These are phyloP conservation scores for Columba guinea DNA, from an alignment of 2,797 vertebrate genomes.

Conservation along the genomic window DNA sequence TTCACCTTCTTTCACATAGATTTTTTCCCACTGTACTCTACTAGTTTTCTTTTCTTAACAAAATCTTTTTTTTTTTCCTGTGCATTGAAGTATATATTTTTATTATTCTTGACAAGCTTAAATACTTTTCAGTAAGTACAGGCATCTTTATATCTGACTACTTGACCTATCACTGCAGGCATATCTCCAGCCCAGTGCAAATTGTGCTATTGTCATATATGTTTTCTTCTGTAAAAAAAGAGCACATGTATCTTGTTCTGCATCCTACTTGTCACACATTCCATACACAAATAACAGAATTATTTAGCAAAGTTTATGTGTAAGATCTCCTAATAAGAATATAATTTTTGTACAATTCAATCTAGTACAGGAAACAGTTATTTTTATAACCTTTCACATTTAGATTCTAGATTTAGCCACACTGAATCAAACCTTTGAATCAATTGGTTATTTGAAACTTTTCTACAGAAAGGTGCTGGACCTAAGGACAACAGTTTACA, in stretches of 20 bases:
- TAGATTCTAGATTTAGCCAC: neutral
- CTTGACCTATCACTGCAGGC: neutral
- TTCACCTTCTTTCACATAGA: neutral
- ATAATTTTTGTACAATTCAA: neutral
- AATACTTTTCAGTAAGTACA: slow-evolving; percentile 7
- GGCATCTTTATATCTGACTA: neutral
- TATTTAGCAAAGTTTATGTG: neutral
- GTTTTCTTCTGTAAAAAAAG: neutral
- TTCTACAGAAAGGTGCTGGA: neutral
- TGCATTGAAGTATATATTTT: neutral
- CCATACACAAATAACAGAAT: neutral
- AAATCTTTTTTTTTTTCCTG: neutral
- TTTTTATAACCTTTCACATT: neutral
- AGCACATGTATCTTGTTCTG: neutral
- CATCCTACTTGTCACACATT: neutral
- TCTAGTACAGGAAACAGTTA: neutral
- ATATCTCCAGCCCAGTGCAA: neutral
- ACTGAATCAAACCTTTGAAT: neutral
- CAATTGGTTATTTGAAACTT: neutral
- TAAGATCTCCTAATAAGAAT: neutral
- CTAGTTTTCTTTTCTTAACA: neutral
- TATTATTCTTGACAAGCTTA: slow-evolving; percentile 17
- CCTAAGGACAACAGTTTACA: neutral
- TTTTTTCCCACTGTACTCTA: neutral
- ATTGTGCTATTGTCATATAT: neutral